phyloP scores from a whole-genome alignment of 1,140 invertebrate species.

The Brachystomella parvula region DNA sequence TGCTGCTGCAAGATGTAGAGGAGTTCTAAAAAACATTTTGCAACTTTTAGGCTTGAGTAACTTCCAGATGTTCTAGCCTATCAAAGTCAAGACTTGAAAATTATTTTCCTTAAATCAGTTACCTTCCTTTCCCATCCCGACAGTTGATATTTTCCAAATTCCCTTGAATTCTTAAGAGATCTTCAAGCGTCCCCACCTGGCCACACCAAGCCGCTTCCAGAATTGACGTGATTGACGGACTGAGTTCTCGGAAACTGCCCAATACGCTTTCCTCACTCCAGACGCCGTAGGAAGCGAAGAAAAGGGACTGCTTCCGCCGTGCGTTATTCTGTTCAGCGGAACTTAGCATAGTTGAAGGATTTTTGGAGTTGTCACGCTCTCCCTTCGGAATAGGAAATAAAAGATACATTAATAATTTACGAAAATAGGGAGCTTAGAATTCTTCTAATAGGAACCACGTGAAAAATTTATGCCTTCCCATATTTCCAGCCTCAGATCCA shows the following conservation, averaged over 20 bases:
- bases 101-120: too few species aligned
- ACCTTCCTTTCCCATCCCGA: conserved; percentile 20
- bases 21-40: conserved; percentile 7
- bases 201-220: conserved; percentile 34
- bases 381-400: conserved; percentile 14
- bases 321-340: not conserved
- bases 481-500: too few species aligned
- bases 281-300: conserved; percentile 27
- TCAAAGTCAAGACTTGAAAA: not conserved
- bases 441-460: too few species aligned
- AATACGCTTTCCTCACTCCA: conserved; percentile 34
- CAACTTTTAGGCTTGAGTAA: not conserved
- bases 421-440: too few species aligned
- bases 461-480: conserved; percentile 1
- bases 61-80: not conserved
- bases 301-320: conserved; percentile 29
- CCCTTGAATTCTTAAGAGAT: conserved; percentile 10
- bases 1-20: conserved; percentile 26
- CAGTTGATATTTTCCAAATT: conserved; percentile 15
- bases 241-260: conserved; percentile 28
- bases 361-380: conserved; percentile 26
- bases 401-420: not conserved
- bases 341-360: conserved; percentile 7
- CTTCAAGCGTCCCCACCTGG: conserved; percentile 10
- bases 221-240: conserved; percentile 15